Conservation (phyloP, 2,888 invertebrate genomes). For the Electrophaes corylata region DNA sequence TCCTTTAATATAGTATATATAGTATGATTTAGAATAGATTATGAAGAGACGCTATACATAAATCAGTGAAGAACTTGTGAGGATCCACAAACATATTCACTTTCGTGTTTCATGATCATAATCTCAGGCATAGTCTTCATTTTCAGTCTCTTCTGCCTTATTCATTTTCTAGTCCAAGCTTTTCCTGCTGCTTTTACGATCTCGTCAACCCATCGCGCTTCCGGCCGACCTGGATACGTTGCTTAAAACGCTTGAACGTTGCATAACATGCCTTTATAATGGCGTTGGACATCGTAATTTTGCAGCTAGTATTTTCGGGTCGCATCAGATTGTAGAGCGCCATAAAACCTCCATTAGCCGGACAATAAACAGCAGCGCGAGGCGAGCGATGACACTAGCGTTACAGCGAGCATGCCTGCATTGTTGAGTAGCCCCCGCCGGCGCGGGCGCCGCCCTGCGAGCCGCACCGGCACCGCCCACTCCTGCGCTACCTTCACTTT, state of each 20-base stretch:
- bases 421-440: conserved; percentile 19
- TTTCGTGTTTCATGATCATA: too few relatives aligned
- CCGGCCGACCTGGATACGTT: background rate
- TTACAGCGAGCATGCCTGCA: conserved; percentile 14
- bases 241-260: background rate
- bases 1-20: too few relatives aligned
- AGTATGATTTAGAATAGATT: too few relatives aligned
- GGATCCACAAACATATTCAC: too few relatives aligned
- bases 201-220: too few relatives aligned
- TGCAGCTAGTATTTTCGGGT: background rate
- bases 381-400: conserved; percentile 6
- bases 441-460: background rate
- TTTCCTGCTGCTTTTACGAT: background rate
- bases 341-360: conserved; percentile 7
- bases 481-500: too few relatives aligned
- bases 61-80: too few relatives aligned
- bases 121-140: too few relatives aligned
- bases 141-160: background rate
- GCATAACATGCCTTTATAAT: background rate
- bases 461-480: too few relatives aligned
- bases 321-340: background rate
- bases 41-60: too few relatives aligned
- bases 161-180: background rate
- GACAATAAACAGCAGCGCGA: conserved; percentile 2
- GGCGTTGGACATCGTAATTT: background rate